Conservation (phyloP, 2,113 vertebrate species). For the Nibea coibor region DNA sequence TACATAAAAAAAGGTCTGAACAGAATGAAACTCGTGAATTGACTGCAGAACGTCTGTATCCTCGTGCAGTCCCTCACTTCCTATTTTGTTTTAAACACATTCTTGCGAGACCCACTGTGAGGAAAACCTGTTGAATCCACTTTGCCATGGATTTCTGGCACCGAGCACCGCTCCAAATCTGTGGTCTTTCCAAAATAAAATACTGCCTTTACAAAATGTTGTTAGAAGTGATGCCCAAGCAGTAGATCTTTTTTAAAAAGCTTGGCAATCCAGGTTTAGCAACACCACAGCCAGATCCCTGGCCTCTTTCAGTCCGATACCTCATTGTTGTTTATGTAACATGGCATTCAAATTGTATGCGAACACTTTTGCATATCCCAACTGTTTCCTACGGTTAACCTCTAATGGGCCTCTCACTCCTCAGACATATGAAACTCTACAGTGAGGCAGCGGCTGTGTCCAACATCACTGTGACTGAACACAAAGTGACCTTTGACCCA, state of each 20-base stretch:
- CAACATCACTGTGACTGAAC: constrained; percentile 74
- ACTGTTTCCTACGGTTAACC: background rate
- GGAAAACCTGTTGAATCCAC: constrained; percentile 19
- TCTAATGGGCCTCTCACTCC: background rate
- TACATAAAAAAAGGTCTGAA: constrained; percentile 24
- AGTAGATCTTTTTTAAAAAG: background rate
- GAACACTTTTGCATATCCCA: background rate
- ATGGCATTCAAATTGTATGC: background rate
- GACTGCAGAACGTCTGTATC: background rate
- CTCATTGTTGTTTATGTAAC: background rate
- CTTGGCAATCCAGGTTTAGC: background rate
- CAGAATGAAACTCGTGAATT: background rate
- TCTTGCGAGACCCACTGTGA: background rate
- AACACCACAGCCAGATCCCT: background rate
- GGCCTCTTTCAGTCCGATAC: background rate
- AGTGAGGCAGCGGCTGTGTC: constrained; percentile 68
- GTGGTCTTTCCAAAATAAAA: constrained; percentile 30
- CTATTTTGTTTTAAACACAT: constrained; percentile 9
- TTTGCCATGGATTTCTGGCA: constrained; percentile 16
- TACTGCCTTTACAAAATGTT: background rate
- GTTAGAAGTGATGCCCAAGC: background rate
- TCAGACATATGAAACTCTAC: constrained; percentile 81
- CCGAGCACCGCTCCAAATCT: background rate
- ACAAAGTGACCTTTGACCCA: constrained; percentile 75
- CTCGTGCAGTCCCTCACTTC: background rate